Conservation (phyloP, 2,888 invertebrate genomes). For the Gymnocheta viridis region DNA sequence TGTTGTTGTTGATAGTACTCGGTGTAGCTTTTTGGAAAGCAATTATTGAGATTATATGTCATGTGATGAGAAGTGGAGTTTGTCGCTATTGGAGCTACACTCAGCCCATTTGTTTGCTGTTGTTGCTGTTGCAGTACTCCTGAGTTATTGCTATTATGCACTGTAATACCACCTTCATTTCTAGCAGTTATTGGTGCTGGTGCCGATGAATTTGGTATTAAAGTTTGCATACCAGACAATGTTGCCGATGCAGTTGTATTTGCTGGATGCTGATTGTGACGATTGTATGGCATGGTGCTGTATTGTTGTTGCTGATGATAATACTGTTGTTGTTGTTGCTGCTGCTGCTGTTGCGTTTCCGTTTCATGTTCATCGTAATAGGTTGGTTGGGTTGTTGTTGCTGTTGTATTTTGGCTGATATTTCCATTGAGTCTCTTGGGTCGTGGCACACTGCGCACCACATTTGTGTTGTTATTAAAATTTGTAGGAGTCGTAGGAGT, state of each 20-base stretch:
- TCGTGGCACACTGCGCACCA: constrained; percentile 82
- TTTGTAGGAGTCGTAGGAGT: constrained; percentile 83
- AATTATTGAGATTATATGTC: constrained; percentile 80
- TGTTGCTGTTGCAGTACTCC: constrained; percentile 69
- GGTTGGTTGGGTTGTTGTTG: constrained; percentile 80
- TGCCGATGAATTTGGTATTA: constrained; percentile 60
- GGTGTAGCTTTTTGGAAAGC: constrained; percentile 81
- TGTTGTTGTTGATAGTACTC: constrained; percentile 80
- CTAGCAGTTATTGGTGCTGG: constrained; percentile 53
- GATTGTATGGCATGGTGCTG: constrained; percentile 78
- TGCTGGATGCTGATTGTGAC: constrained; percentile 54
- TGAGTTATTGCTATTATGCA: constrained; percentile 56
- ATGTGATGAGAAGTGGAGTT: constrained; percentile 74
- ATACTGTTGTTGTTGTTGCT: constrained; percentile 77
- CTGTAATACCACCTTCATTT: constrained; percentile 68
- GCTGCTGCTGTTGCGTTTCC: constrained; percentile 80
- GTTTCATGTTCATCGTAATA: constrained; percentile 79
- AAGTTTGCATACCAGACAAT: constrained; percentile 58
- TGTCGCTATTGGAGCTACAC: not conserved
- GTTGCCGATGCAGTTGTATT: constrained; percentile 49
- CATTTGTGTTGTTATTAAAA: constrained; percentile 85
- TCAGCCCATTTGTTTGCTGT: not conserved
- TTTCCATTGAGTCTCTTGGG: constrained; percentile 81
- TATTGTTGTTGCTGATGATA: constrained; percentile 81
- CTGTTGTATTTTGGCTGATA: constrained; percentile 76